These are phyloP conservation scores for Columba guinea DNA, from an alignment of 2,797 vertebrate species.

Conservation along the genomic window DNA sequence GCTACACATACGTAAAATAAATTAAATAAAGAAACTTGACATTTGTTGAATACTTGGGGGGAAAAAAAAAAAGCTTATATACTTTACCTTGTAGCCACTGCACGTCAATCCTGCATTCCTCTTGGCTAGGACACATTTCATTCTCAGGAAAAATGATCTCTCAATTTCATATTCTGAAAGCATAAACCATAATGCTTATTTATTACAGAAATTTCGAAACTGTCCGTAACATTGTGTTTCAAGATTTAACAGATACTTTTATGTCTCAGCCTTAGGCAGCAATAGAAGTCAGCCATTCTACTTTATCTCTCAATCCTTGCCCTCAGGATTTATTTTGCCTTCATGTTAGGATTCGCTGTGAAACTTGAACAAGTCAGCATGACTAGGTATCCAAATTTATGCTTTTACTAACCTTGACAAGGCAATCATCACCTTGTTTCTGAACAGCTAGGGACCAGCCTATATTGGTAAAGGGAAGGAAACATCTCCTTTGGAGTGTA, in stretches of 20 bases:
- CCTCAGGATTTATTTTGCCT: neutral
- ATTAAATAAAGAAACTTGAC: neutral
- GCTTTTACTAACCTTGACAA: neutral
- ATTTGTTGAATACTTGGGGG: neutral
- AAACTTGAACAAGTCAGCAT: neutral
- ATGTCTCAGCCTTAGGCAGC: neutral
- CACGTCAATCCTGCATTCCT: constrained; percentile 92
- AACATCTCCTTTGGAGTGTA: rapidly evolving
- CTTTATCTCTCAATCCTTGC: neutral
- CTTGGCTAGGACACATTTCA: constrained; percentile 96
- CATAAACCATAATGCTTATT: neutral
- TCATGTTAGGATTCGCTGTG: neutral
- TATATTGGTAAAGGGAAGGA: neutral
- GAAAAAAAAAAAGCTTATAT: neutral
- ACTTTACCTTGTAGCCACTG: constrained; percentile 91
- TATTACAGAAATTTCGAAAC: neutral
- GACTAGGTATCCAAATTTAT: neutral
- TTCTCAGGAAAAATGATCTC: constrained; percentile 93
- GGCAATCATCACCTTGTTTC: neutral
- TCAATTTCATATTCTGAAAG: constrained; percentile 91
- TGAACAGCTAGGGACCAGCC: neutral
- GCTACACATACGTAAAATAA: rapidly evolving
- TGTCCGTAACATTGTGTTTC: neutral
- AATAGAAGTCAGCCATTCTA: neutral
- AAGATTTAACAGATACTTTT: neutral